phyloP scores from a whole-genome alignment of 2,888 invertebrate species.

The Stenchaetothrips biformis region DNA sequence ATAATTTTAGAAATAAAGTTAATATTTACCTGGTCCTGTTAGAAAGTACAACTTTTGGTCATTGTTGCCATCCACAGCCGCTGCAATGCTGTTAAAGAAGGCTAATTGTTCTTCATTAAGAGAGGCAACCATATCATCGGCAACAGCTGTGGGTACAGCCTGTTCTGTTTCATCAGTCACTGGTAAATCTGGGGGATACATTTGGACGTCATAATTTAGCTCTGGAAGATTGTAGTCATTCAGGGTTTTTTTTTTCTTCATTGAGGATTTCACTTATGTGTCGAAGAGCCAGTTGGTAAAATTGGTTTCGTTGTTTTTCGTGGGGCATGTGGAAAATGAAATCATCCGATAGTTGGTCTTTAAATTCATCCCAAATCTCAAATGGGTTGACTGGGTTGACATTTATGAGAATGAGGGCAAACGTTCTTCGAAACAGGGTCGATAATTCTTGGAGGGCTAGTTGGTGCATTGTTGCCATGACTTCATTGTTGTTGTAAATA shows the following conservation, averaged over 20 bases:
- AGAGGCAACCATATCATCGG: neutral
- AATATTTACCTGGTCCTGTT: too few relatives aligned
- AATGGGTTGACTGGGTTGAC: slow-evolving; percentile 37
- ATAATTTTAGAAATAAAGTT: too few relatives aligned
- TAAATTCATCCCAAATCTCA: slow-evolving; percentile 39
- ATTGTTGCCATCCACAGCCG: slow-evolving; percentile 29
- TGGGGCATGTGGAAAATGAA: neutral
- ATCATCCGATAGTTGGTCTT: slow-evolving; percentile 36
- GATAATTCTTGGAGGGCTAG: slow-evolving; percentile 39
- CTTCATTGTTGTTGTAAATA: slow-evolving; percentile 41
- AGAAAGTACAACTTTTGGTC: slow-evolving; percentile 38
- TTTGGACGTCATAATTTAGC: slow-evolving; percentile 31
- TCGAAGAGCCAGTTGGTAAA: neutral
- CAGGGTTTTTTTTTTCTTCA: neutral
- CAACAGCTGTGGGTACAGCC: slow-evolving; percentile 8
- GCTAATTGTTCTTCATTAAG: slow-evolving; percentile 36
- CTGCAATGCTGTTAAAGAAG: slow-evolving; percentile 35
- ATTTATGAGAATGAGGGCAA: slow-evolving; percentile 40
- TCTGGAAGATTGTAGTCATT: slow-evolving; percentile 27
- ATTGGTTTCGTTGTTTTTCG: neutral
- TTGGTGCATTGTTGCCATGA: slow-evolving; percentile 38
- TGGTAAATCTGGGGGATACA: neutral
- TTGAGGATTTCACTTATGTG: neutral
- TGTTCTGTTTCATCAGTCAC: slow-evolving; percentile 33
- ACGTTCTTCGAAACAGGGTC: slow-evolving; percentile 40